phyloP scores from a whole-genome alignment of 2,888 invertebrate species.

The Coelinius sp. region DNA sequence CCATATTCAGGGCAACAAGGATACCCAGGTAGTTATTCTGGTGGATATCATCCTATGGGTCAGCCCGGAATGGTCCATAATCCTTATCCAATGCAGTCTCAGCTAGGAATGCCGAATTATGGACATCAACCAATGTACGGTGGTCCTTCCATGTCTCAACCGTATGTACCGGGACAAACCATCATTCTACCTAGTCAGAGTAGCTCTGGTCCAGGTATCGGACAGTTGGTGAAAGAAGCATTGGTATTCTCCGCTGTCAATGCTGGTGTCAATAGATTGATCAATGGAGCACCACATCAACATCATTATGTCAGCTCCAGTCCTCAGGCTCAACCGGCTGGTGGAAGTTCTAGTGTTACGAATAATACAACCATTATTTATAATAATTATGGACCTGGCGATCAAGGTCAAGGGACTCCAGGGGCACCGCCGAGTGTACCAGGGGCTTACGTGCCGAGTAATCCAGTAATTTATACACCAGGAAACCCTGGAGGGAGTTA shows the following conservation, averaged over 20 bases:
- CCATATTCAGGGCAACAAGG: not conserved
- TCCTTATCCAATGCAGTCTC: slow-evolving; percentile 44
- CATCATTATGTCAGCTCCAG: slow-evolving; percentile 36
- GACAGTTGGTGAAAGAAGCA: slow-evolving; percentile 68
- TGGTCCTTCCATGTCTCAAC: slow-evolving; percentile 35
- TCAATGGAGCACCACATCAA: slow-evolving; percentile 50
- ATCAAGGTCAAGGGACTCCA: slow-evolving; percentile 1
- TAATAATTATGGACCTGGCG: slow-evolving; percentile 51
- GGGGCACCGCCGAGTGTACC: not conserved
- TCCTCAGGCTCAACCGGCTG: not conserved
- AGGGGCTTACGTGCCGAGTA: slow-evolving; percentile 5
- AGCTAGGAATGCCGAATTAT: slow-evolving; percentile 45
- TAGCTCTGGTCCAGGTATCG: slow-evolving; percentile 62
- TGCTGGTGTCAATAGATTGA: slow-evolving; percentile 55
- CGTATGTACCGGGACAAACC: slow-evolving; percentile 56
- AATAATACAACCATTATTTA: slow-evolving; percentile 53
- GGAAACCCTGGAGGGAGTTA: not conserved
- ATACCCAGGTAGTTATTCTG: not conserved
- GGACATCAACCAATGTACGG: slow-evolving; percentile 23
- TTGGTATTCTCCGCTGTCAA: slow-evolving; percentile 66
- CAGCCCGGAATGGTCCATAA: not conserved
- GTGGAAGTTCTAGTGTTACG: slow-evolving; percentile 30
- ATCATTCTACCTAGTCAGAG: slow-evolving; percentile 51
- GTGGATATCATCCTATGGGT: not conserved
- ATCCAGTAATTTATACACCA: not conserved